Percentiles rank a stretch among this genome's conserved stretches.
Conservation (phyloP, 2,797 vertebrate species). For the Argya squamiceps region DNA sequence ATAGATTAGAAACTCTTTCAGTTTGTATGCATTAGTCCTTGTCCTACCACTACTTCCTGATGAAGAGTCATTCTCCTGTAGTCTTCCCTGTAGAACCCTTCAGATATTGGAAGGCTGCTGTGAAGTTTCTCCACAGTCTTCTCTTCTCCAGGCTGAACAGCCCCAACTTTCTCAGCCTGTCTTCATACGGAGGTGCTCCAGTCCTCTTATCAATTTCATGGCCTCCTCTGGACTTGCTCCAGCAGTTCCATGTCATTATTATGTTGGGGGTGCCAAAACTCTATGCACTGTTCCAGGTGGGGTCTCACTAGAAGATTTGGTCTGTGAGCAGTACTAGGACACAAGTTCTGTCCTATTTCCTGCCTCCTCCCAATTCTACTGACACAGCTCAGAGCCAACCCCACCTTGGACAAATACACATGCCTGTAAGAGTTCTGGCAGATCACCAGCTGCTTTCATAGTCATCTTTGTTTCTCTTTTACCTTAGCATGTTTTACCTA, state of each 20-base stretch:
- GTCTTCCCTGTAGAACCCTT: background rate
- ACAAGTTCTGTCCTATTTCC: background rate
- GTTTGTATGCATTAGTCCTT: background rate
- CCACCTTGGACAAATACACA: background rate
- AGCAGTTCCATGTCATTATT: background rate
- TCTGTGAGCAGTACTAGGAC: background rate
- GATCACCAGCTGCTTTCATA: background rate
- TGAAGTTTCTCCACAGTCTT: background rate
- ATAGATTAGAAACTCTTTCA: background rate
- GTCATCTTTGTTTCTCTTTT: background rate
- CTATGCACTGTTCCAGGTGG: rapidly evolving
- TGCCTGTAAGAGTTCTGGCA: background rate
- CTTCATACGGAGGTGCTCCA: background rate
- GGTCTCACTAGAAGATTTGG: background rate
- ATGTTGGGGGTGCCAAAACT: background rate
- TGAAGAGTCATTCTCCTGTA: background rate
- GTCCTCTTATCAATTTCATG: background rate
- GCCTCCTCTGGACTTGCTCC: background rate
- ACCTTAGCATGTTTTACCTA: background rate
- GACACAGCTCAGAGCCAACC: background rate
- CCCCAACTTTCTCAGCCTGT: background rate
- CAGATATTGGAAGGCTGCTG: background rate
- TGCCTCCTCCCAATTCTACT: background rate
- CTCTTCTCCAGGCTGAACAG: background rate
- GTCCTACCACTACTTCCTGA: background rate